Evolutionary conservation across 1,140 invertebrate species (phyloP).

Genomic region (Ceratosolen solmsi): DNA sequence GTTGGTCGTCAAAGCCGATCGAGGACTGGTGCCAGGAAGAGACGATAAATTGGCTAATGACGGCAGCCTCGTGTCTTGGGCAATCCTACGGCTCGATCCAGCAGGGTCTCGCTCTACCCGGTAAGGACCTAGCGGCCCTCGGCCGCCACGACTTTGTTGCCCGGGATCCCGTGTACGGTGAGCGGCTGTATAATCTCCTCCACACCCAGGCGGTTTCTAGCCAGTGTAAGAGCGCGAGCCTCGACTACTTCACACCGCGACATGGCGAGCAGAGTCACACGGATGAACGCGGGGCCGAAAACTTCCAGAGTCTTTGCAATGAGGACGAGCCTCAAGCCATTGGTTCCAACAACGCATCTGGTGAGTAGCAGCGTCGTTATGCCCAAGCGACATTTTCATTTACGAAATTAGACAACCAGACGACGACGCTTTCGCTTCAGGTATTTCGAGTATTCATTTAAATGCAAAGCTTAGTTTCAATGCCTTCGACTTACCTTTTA

Average conservation of each 20-base stretch:
- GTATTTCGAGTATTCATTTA: no score
- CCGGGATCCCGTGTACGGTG: slow-evolving; percentile 70
- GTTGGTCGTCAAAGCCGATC: slow-evolving; percentile 74
- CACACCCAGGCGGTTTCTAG: slow-evolving; percentile 66
- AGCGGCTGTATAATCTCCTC: slow-evolving; percentile 69
- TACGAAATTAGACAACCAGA: background rate
- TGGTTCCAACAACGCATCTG: slow-evolving; percentile 64
- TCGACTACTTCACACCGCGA: slow-evolving; percentile 2
- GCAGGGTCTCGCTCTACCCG: slow-evolving; percentile 71
- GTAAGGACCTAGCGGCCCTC: slow-evolving; percentile 70
- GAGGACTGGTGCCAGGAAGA: slow-evolving; percentile 75
- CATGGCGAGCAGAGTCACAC: slow-evolving; percentile 6
- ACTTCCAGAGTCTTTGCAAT: slow-evolving; percentile 16
- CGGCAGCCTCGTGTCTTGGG: slow-evolving; percentile 68
- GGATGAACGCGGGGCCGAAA: background rate
- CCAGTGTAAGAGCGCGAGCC: slow-evolving; percentile 16
- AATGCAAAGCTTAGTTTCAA: no score
- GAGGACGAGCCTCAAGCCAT: slow-evolving; percentile 69
- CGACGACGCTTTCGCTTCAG: background rate
- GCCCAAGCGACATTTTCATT: no score
- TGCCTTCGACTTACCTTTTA: no score
- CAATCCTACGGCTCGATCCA: slow-evolving; percentile 71
- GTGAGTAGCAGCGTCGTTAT: slow-evolving; percentile 47
- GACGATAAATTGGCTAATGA: slow-evolving; percentile 75
- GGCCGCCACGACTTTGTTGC: slow-evolving; percentile 71